Conservation (phyloP, 2,888 invertebrate species). For the Lutraria lutraria region DNA sequence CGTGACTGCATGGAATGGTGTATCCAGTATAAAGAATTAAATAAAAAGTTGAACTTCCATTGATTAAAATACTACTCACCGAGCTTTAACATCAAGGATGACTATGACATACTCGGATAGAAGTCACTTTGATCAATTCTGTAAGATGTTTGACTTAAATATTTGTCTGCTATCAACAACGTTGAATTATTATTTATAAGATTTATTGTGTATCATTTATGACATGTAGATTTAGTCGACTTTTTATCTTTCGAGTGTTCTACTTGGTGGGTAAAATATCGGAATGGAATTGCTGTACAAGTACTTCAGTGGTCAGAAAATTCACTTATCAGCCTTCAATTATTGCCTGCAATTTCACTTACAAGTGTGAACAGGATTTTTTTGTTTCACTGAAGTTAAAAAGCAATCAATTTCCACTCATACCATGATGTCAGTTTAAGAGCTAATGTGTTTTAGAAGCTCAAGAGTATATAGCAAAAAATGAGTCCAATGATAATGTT, state of each 20-base stretch:
- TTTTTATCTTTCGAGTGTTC: slow-evolving; percentile 38
- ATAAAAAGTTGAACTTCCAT: too few relatives aligned
- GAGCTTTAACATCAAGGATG: neutral
- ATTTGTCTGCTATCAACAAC: slow-evolving; percentile 2
- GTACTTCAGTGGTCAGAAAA: slow-evolving; percentile 24
- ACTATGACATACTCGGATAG: neutral
- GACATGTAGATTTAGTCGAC: slow-evolving; percentile 19
- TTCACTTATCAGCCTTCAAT: slow-evolving; percentile 38
- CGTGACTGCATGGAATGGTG: too few relatives aligned
- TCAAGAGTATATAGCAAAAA: too few relatives aligned
- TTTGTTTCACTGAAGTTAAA: slow-evolving; percentile 11
- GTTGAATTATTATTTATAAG: slow-evolving; percentile 40
- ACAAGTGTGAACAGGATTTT: slow-evolving; percentile 9
- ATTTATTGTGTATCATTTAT: slow-evolving; percentile 37
- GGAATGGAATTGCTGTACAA: slow-evolving; percentile 35
- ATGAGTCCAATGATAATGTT: too few relatives aligned
- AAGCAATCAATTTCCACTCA: too few relatives aligned
- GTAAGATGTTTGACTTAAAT: neutral
- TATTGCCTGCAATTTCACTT: neutral
- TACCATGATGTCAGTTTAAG: too few relatives aligned
- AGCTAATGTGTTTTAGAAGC: too few relatives aligned
- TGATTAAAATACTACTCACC: too few relatives aligned
- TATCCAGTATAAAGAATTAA: too few relatives aligned
- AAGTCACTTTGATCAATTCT: neutral
- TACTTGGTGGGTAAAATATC: slow-evolving; percentile 37